Base-by-base conservation (phyloP, 2,797 vertebrate genomes). In the Cynopterus sphinx region DNA sequence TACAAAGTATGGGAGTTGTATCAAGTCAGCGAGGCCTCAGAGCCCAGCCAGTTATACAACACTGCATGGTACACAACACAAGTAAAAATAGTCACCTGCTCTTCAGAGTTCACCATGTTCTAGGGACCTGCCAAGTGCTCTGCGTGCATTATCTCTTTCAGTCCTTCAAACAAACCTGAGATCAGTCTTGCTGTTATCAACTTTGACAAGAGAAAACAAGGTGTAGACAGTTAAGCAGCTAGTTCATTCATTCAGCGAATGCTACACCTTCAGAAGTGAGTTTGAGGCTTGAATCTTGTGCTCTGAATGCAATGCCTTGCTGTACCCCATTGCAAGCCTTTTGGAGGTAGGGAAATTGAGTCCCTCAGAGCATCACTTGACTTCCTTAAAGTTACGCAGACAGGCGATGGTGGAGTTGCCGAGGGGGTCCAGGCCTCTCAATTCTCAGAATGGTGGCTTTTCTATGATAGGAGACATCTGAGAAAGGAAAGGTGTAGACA, bases 31-130 rank as follows among this genome's bases (percentile, higher is more conserved):
- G 51, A 91, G 92, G 70, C 36, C 83, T 51, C 63, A 51, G 68
- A 36, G 91, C 67, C 36, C 24, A 90, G 61, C 33, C 75, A 67
- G 77, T 95, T 79, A 90, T 53, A 81, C 49, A 96, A 86, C 78
- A 24, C 31, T 19, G 65, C 33, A 9, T 3, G 12, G 74, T 68
- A 65, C 63, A 79, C 46, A 74, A 73, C 90, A 86, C 3, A 65
- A 89, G 21, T 75, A 92, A 88, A 88, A 95, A 96, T 86, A 97
- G 85, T 61, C 49, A 46, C 53, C 53, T n/a, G 65, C 61, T 81
- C 24, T 39, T 28, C 91, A 81, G 55, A 86, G 55, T 43, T 61
- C 26, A 1, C 12, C 5, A 9, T 57, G 74, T 88, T 73, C 93
- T 77, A 13, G 77, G 70, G 51, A 39, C 84, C 92, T 77, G 86